These are phyloP conservation scores for Hipposideros larvatus DNA, from an alignment of 2,797 vertebrate genomes.

Conservation along the genomic window DNA sequence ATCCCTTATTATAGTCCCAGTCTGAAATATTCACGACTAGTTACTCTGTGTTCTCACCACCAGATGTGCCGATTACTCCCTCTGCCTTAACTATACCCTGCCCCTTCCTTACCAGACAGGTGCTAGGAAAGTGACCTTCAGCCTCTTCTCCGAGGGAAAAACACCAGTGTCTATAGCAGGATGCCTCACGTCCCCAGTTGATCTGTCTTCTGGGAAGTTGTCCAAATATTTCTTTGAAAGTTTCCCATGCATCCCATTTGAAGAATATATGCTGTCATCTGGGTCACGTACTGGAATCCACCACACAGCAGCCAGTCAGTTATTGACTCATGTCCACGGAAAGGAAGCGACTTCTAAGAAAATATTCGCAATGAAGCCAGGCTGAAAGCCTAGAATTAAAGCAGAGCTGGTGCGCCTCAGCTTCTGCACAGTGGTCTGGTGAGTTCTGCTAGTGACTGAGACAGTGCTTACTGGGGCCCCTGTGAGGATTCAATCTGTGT, in stretches of 20 bases:
- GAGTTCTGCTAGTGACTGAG: neutral
- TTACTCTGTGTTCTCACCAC: neutral
- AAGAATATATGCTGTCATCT: constrained; percentile 72
- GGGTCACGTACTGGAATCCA: constrained; percentile 68
- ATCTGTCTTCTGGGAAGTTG: constrained; percentile 77
- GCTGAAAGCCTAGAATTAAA: constrained; percentile 37
- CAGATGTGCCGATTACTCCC: neutral
- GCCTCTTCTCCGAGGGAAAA: constrained; percentile 12
- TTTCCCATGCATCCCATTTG: constrained; percentile 78
- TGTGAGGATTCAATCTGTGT: neutral
- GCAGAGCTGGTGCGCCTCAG: neutral
- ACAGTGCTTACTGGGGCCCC: neutral
- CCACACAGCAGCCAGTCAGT: constrained; percentile 31
- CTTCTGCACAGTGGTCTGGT: neutral
- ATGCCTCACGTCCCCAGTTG: constrained; percentile 20
- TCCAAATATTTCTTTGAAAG: constrained; percentile 83
- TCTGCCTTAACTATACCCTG: neutral
- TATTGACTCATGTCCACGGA: constrained; percentile 59
- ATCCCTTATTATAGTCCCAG: neutral
- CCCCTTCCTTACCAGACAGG: neutral
- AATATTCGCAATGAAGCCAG: constrained; percentile 27
- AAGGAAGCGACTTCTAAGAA: constrained; percentile 65
- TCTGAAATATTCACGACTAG: neutral
- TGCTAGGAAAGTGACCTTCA: neutral
- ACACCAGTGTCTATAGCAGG: constrained; percentile 8